A percentile compares a stretch with the other conserved stretches of the same genome.
phyloP scores from a whole-genome alignment of 2,113 vertebrate genomes.

The Mugil cephalus region DNA sequence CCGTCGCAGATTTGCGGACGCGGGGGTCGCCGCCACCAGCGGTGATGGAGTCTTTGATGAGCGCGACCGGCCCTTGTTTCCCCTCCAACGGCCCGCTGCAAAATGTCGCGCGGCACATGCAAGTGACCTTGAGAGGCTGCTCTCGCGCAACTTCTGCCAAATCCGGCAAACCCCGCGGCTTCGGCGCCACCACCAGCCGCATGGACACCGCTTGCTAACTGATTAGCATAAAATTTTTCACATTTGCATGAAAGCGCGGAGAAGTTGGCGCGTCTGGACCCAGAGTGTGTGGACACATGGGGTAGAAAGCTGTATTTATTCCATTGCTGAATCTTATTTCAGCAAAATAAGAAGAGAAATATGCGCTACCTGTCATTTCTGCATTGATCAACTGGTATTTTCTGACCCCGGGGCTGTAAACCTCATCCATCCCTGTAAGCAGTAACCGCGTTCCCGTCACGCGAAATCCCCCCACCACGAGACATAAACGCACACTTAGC shows the following conservation, averaged over 20 bases:
- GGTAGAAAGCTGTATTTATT: no score
- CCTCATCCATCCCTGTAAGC: neutral
- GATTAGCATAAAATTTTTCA: neutral
- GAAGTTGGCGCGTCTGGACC: no score
- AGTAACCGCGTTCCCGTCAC: neutral
- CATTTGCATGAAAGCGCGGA: no score
- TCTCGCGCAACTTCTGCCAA: constrained; percentile 50
- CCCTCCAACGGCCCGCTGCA: constrained; percentile 42
- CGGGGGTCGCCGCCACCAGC: constrained; percentile 18
- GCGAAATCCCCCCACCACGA: constrained; percentile 1
- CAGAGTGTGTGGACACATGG: no score
- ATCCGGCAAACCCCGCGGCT: constrained; percentile 19
- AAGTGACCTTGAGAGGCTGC: constrained; percentile 44
- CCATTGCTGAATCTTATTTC: no score
- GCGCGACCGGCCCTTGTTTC: constrained; percentile 18
- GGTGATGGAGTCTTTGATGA: constrained; percentile 41
- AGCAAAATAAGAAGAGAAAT: no score
- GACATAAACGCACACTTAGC: constrained; percentile 26
- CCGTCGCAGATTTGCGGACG: constrained; percentile 36
- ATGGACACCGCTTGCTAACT: neutral
- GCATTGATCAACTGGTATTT: no score
- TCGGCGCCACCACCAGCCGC: neutral
- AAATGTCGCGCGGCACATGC: constrained; percentile 39
- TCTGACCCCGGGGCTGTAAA: neutral
- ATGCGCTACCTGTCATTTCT: no score